phyloP scores from a whole-genome alignment of 2,797 vertebrate species.

The Lacerta agilis region DNA sequence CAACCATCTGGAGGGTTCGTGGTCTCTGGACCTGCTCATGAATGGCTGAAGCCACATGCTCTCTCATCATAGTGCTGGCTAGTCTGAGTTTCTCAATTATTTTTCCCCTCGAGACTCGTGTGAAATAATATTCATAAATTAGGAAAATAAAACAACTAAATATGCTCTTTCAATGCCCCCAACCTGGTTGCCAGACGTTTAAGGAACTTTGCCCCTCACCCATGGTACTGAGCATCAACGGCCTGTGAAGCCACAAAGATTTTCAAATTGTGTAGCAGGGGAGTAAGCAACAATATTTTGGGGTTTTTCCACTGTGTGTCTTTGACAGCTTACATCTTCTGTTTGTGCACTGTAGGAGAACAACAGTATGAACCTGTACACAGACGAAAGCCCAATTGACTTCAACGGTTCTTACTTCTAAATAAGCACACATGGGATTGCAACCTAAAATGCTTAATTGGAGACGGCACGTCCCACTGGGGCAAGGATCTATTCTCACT shows the following conservation, averaged over 20 bases:
- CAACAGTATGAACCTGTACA: no score
- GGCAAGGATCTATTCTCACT: neutral
- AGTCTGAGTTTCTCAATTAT: neutral
- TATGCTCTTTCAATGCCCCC: neutral
- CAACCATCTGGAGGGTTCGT: slow-evolving; percentile 19
- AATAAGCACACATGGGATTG: no score
- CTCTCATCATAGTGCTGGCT: neutral
- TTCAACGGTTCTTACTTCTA: no score
- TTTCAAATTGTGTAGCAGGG: neutral
- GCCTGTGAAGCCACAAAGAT: neutral
- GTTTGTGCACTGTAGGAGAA: neutral
- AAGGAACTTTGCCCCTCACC: neutral
- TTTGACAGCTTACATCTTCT: neutral
- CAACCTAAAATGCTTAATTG: neutral
- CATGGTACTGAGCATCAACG: neutral
- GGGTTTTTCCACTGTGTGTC: neutral
- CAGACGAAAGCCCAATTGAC: no score
- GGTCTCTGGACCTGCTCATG: neutral
- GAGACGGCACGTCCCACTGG: neutral
- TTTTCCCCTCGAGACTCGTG: neutral
- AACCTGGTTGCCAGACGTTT: neutral
- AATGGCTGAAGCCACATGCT: neutral
- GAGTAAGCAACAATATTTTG: neutral
- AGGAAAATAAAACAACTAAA: no score
- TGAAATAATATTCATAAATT: no score